Percentiles rank a stretch among this genome's conserved stretches.
Conservation (phyloP, 2,888 invertebrate genomes). For the Leucania comma region DNA sequence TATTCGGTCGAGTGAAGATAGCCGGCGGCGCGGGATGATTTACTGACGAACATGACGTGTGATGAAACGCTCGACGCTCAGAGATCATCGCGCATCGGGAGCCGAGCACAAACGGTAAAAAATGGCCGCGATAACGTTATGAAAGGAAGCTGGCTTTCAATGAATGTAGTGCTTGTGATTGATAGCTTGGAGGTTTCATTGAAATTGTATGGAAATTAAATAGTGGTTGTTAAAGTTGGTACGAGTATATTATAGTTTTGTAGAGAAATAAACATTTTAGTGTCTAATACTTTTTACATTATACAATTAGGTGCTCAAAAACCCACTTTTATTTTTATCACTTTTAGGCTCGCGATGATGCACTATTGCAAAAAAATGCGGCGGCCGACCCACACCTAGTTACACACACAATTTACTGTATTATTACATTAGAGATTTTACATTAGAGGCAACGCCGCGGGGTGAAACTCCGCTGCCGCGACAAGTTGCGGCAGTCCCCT, state of each 20-base stretch:
- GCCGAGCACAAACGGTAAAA: constrained; percentile 55
- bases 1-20: constrained; percentile 64
- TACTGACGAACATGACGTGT: constrained; percentile 64
- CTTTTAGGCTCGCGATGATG: too few species aligned
- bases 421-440: too few species aligned
- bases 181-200: constrained; percentile 37
- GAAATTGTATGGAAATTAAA: constrained; percentile 41
- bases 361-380: too few species aligned
- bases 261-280: background rate
- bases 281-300: background rate
- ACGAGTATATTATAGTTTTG: background rate
- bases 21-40: constrained; percentile 66
- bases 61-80: constrained; percentile 60
- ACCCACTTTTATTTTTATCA: too few species aligned
- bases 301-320: too few species aligned
- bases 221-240: constrained; percentile 8
- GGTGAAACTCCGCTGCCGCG: too few species aligned
- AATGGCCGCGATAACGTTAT: constrained; percentile 60
- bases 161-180: constrained; percentile 54
- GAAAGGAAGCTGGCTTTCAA: constrained; percentile 48
- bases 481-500: too few species aligned
- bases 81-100: constrained; percentile 55
- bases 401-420: too few species aligned
- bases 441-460: too few species aligned
- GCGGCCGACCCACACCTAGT: too few species aligned